Percentiles rank a stretch among this genome's conserved stretches.
Conservation (phyloP, 1,140 invertebrate genomes). For the Drosophila oshimai region DNA sequence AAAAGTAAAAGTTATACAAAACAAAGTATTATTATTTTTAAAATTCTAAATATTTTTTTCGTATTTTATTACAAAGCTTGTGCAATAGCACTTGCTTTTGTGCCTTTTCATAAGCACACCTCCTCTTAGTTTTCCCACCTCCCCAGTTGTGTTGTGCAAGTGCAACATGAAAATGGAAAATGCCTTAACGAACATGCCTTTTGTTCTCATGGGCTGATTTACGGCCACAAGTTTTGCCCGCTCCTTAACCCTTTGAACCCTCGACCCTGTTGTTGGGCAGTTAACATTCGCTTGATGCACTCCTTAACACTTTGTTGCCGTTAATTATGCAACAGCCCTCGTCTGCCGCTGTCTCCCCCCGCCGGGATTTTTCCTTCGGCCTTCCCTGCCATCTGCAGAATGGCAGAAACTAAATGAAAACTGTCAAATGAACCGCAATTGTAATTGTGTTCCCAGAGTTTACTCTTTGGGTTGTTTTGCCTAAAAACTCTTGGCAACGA, state of each 20-base stretch:
- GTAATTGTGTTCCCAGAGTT: conserved; percentile 64
- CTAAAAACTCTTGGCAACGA: conserved; percentile 38
- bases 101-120: neutral
- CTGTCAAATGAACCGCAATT: conserved; percentile 77
- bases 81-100: too few relatives aligned
- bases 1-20: too few relatives aligned
- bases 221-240: conserved; percentile 53
- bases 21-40: too few relatives aligned
- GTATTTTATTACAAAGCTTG: too few relatives aligned
- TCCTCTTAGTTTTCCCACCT: neutral
- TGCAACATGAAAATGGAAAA: conserved; percentile 9
- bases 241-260: neutral
- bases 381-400: conserved; percentile 21
- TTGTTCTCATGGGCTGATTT: conserved; percentile 55
- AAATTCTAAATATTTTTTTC: too few relatives aligned
- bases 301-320: conserved; percentile 77
- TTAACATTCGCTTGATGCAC: conserved; percentile 75
- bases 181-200: conserved; percentile 36
- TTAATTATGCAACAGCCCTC: conserved; percentile 65
- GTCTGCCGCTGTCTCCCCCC: conserved; percentile 3
- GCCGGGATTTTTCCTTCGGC: neutral
- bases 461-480: conserved; percentile 30
- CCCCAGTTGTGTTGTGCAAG: conserved; percentile 3
- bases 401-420: conserved; percentile 66
- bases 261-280: conserved; percentile 29